Evolutionary conservation across 2,113 vertebrate genomes (phyloP), one percentile per base, ranked within the genome.

Genomic region (Cheirogaleus medius): DNA sequence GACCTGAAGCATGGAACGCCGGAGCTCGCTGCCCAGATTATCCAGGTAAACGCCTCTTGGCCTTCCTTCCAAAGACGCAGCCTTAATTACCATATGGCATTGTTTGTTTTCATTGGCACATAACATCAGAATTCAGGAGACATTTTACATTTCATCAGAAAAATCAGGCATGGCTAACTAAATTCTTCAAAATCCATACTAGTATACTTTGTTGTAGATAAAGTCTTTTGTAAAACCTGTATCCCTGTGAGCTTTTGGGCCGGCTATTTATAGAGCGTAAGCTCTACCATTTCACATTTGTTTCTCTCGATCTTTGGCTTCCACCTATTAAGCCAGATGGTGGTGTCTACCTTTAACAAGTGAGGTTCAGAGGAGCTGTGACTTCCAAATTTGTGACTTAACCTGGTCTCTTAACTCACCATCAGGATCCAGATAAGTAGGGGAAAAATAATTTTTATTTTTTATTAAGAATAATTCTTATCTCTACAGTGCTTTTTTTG

Each of bases 21-120:
- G 0, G 99, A 99, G 98, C 99, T 99, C 7, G 99, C 99, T 0
- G 99, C 99, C 52, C 99, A 99, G 98, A 99, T 99, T 96, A 99
- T 99, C 97, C 99, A 99, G 99, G 99, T 99, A 98, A 87, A 56
- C 17, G 5, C 9, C 44, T 44, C 58, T 52, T 3, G 6, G 21
- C 15, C 4, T 11, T 21, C 15, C 0, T 52, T 11, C 32, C 15
- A 7, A 2, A 2, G 2, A 7, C 47, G 44, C 8, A 44, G 23
- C 20, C 21, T 54, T 77, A 7, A 23, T 58, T 23, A 2, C 23
- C 39, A 18, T 32, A 8, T 5, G 4, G n/a, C 21, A 29, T 0
- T 78, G 12, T 37, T 37, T 44, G 12, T 88, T 87, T 66, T 49
- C 27, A 18, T 15, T 60, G 13, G 32, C 37, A 29, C 2, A 2